Base-by-base conservation (phyloP, 2,797 vertebrate species). In the Malurus leucopterus region DNA sequence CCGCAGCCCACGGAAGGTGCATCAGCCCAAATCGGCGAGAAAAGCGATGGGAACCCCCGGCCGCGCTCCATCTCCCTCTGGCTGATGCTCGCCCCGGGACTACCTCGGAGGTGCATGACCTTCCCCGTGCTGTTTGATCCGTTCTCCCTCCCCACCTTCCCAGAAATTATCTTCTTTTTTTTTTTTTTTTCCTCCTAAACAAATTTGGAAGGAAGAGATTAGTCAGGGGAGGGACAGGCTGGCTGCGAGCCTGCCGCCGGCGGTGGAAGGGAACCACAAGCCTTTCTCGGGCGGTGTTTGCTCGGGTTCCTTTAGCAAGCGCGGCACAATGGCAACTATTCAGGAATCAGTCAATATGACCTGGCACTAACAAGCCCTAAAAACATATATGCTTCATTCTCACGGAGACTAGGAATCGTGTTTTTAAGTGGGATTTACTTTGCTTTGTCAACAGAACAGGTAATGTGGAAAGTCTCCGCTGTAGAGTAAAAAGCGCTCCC, bases 211-310 rank as follows among this genome's bases (percentile, higher is more conserved):
- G 72, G 73, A 32, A 95, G 77, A 94, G 93, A 91, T 90, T 81
- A 78, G 86, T 24, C 46, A 44, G 75, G 69, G 90, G 57, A 34
- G 71, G 64, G 71, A 72, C 88, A 82, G 41, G 63, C 27, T 85
- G 92, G 90, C 89, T 69, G 88, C 73, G 51, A 95, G 93, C 82
- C 88, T 86, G 85, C 58, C 47, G 61, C 30, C 78, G 81, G 91
- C 88, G 73, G 10, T 74, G 86, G 78, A 91, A 90, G 88, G 69
- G 95, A 96, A 95, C 79, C 92, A 46, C 86, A 78, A 79, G 17
- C 43, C 50, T 90, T 93, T 91, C 89, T 83, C 64, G 43, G 19
- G 21, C 15, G 58, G 17, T 94, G 92, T 96, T 96, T 93, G 94
- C 84, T 93, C 63, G 84, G 70, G 79, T 46, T 91, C 67, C 50